Evolutionary conservation across 2,797 vertebrate species (phyloP).

Genomic region (Chaenodraco wilsoni): DNA sequence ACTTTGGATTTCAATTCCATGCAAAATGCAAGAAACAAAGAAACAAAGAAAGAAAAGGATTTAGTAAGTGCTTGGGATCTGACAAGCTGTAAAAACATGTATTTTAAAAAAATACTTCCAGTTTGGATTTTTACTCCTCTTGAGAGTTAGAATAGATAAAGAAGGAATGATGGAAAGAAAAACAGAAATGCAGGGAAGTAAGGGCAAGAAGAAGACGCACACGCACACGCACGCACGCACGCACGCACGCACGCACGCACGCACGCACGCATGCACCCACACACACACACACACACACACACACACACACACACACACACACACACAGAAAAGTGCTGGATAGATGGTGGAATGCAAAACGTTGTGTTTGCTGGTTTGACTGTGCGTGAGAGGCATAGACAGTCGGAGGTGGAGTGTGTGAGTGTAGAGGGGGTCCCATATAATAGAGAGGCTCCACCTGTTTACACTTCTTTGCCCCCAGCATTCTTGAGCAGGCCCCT

Average conservation of each 20-base stretch:
- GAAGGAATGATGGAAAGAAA: too few relatives aligned
- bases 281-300: neutral
- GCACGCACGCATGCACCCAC: constrained; percentile 6
- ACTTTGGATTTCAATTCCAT: neutral
- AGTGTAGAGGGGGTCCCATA: constrained; percentile 70
- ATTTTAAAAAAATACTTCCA: too few relatives aligned
- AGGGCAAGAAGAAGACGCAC: neutral
- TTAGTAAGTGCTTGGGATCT: too few relatives aligned
- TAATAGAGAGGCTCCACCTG: constrained; percentile 91
- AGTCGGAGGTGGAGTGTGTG: constrained; percentile 55
- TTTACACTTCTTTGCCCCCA: constrained; percentile 90
- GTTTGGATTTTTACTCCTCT: too few relatives aligned
- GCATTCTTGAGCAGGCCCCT: constrained; percentile 86
- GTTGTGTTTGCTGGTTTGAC: constrained; percentile 20
- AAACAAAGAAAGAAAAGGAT: too few relatives aligned
- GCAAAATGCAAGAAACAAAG: too few relatives aligned
- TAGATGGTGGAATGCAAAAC: constrained; percentile 39
- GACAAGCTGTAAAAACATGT: too few relatives aligned
- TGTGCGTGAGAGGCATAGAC: constrained; percentile 50
- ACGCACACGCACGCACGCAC: constrained; percentile 7
- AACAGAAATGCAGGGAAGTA: neutral
- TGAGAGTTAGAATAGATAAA: too few relatives aligned
- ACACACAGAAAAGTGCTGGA: neutral
- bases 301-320: neutral
- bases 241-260: constrained; percentile 1